Evolutionary conservation across 1,140 invertebrate genomes (phyloP), one percentile per base, ranked within the genome.

Genomic region (Drosophila tsacasi): DNA sequence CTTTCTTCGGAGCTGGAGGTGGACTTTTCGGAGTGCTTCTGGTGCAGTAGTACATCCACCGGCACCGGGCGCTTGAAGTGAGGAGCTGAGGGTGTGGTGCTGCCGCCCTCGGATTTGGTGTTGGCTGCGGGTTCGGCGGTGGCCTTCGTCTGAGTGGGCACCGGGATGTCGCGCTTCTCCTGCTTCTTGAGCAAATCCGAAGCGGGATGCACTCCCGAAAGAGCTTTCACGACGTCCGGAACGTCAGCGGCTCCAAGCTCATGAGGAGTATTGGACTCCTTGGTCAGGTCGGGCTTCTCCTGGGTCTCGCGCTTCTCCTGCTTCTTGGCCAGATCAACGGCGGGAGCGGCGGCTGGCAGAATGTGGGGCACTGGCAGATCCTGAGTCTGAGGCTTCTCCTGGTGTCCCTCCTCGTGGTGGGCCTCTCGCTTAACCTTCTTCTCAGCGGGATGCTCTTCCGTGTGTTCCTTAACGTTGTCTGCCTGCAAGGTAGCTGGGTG

Each of bases 91-190:
- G 79, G 62, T 0, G 64, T 77, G 23, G 30, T 54, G 49, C 50
- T 69, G 5, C 2, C 46, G 49, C 23, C 15, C 37, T 64, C 21
- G 37, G 64, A 68, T 7, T 69, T 76, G 23, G 35, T 62, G 21
- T 57, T 25, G 17, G 37, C 23, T 7, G 72, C 35, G 5, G 37
- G 60, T 0, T 25, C 57, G n/a, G 49, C 1, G 19, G 60, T 77
- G 12, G 64, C 60, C 42, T 87, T 82, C 0, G 79, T 58, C 46
- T 77, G 63, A 4, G 84, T 87, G 32, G 84, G 84, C 19, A 87
- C 85, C 1, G 85, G 85, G 44, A 90, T 90, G n/a, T 90, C 85
- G 23, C 85, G 85, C 39, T 65, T 73, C 37, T 47, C 47, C 30
- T 35, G 21, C 23, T 27, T 21, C 39, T 75, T 60, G 12, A 27